These are phyloP conservation scores for Acanthurus leucopareius DNA, from an alignment of 2,797 vertebrate genomes.

Conservation along the genomic window DNA sequence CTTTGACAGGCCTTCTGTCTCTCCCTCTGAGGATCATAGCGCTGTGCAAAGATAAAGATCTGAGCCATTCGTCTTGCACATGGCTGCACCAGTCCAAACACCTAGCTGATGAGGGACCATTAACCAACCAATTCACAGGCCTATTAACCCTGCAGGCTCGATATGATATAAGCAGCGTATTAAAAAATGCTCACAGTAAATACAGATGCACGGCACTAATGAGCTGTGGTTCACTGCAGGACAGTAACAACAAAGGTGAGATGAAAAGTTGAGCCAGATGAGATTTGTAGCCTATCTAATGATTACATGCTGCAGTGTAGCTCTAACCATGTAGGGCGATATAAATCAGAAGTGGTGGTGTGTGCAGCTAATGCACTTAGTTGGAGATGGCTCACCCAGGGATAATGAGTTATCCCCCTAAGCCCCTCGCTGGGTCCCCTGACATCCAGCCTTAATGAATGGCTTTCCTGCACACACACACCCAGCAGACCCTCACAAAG, in stretches of 20 bases:
- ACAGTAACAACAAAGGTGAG: constrained; percentile 29
- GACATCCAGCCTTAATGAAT: constrained; percentile 72
- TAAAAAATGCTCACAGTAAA: constrained; percentile 34
- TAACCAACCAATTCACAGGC: constrained; percentile 20
- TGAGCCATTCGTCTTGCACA: constrained; percentile 24
- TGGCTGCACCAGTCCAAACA: constrained; percentile 30
- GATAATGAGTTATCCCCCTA: constrained; percentile 75
- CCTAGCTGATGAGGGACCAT: constrained; percentile 32
- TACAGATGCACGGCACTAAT: constrained; percentile 38
- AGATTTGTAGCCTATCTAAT: constrained; percentile 25
- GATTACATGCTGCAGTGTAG: constrained; percentile 32
- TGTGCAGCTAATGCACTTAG: constrained; percentile 55
- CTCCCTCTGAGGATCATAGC: constrained; percentile 15
- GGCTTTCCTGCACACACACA: constrained; percentile 58
- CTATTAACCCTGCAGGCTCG: constrained; percentile 38
- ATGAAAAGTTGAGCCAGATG: constrained; percentile 14
- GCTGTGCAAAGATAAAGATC: constrained; percentile 22
- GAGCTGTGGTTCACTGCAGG: constrained; percentile 28
- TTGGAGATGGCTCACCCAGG: constrained; percentile 53
- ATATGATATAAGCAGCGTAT: constrained; percentile 26
- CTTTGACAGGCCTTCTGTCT: constrained; percentile 44
- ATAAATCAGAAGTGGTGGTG: constrained; percentile 29
- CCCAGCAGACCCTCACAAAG: constrained; percentile 60
- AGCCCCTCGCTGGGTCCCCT: constrained; percentile 63
- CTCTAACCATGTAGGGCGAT: constrained; percentile 28